Base-by-base conservation (phyloP, 2,113 vertebrate genomes). In the Perca flavescens region DNA sequence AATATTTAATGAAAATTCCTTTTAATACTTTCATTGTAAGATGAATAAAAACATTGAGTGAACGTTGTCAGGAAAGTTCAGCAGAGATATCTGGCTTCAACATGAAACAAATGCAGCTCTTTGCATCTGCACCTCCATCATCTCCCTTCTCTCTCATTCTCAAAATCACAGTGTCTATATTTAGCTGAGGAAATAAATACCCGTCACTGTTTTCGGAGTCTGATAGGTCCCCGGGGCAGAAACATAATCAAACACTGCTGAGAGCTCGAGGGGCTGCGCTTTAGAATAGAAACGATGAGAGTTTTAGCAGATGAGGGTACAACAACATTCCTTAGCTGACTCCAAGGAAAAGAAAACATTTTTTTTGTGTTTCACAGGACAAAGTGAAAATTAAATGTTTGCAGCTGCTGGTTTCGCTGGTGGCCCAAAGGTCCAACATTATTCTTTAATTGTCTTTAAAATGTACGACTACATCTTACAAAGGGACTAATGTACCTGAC, bases 261-360 rank as follows among this genome's bases (percentile, higher is more conserved):
- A 80, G 69, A 25, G 77, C 69, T 84, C 1, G 10, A 68, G 53
- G 43, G 4, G 53, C 50, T 43, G 60, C 19, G 49, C 40, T 36
- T 77, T 28, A 52, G 28, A 80, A 70, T 12, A 78, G 40, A 79
- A 85, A 53, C 54, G 2, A 53, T 54, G 74, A 77, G 78, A 74
- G 50, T 81, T 79, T 76, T 17, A 68, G 61, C 49, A 53, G 36
- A 71, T 3, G 6, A 52, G 56, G n/a, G 21, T 6, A 31, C 19
- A 11, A 74, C 14, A 76, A 85, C 90, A 88, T 91, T 90, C 86
- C 88, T 85, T 40, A 15, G 11, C 81, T 56, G 62, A 65, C 74
- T 83, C 22, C 4, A 9, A 60, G 22, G 1, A 21, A 80, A 58
- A 76, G 46, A 82, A 76, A 83, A 83, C 63, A 67, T 43, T 66